Evolutionary conservation across 1,140 invertebrate species (phyloP).

Genomic region (Eciton burchellii): DNA sequence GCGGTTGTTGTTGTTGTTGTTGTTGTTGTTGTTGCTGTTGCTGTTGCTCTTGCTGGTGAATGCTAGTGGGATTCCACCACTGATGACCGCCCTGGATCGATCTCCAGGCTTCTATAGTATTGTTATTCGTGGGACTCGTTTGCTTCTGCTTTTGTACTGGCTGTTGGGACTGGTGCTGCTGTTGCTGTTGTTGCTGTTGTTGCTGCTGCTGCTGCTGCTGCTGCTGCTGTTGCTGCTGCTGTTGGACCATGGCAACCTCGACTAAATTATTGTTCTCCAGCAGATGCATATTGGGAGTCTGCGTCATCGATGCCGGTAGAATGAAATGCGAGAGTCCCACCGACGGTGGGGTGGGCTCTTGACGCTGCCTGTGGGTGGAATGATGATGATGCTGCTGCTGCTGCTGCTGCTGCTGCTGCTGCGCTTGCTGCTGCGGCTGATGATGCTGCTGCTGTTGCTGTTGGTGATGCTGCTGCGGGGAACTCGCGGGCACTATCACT

Average conservation of each 20-base stretch:
- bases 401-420: constrained; percentile 51
- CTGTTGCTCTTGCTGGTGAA: constrained; percentile 76
- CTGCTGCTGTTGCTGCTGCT: constrained; percentile 71
- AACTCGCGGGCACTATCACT: constrained; percentile 75
- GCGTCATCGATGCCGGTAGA: constrained; percentile 82
- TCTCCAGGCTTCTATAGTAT: constrained; percentile 84
- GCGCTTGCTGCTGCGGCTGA: constrained; percentile 60
- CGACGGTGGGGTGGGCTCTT: constrained; percentile 74
- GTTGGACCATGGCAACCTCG: constrained; percentile 79
- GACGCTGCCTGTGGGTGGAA: constrained; percentile 73
- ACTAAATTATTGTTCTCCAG: constrained; percentile 83
- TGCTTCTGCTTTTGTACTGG: constrained; percentile 82
- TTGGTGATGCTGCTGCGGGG: constrained; percentile 69
- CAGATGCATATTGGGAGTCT: constrained; percentile 84
- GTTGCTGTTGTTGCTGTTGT: constrained; percentile 71
- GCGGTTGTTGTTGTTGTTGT: not conserved
- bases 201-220: constrained; percentile 74
- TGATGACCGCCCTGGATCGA: constrained; percentile 82
- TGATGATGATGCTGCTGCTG: constrained; percentile 75
- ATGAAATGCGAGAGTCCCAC: constrained; percentile 75
- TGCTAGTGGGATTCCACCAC: constrained; percentile 80
- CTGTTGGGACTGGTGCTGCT: constrained; percentile 72
- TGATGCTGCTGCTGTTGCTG: constrained; percentile 66
- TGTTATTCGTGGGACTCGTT: constrained; percentile 84
- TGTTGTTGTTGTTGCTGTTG: constrained; percentile 73